phyloP scores from a whole-genome alignment of 1,140 invertebrate species.

The Tetranychus urticae region DNA sequence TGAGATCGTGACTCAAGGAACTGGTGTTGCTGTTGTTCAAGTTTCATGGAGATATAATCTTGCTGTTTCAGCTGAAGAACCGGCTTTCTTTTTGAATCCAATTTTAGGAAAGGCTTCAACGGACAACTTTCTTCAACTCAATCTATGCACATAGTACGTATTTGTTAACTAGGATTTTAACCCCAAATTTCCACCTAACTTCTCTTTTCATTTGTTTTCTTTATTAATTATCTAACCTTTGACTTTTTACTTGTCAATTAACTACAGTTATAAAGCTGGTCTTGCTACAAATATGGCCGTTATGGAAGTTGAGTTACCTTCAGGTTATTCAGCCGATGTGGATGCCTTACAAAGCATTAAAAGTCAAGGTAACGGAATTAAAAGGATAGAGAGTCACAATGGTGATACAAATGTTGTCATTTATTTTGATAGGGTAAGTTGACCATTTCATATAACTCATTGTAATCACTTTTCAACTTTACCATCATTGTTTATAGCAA shows the following conservation, averaged over 20 bases:
- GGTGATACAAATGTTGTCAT: constrained; percentile 48
- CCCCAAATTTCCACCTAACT: background rate
- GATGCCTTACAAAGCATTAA: constrained; percentile 44
- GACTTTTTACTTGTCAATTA: background rate
- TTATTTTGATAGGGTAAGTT: constrained; percentile 44
- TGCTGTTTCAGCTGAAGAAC: constrained; percentile 67
- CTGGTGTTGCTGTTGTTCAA: constrained; percentile 57
- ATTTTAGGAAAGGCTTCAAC: constrained; percentile 63
- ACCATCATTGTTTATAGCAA: background rate
- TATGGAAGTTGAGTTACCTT: constrained; percentile 59
- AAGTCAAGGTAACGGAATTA: constrained; percentile 37
- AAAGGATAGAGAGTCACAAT: constrained; percentile 49
- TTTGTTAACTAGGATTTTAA: background rate
- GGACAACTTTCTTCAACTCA: constrained; percentile 53
- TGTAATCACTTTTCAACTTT: background rate
- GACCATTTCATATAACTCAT: background rate
- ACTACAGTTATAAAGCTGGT: constrained; percentile 6
- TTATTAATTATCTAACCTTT: no score
- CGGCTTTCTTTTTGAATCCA: constrained; percentile 64
- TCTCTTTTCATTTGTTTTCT: background rate
- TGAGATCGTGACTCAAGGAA: constrained; percentile 44
- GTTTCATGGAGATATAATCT: constrained; percentile 57
- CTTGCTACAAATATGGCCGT: constrained; percentile 50
- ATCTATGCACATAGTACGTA: constrained; percentile 37
- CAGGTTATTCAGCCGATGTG: constrained; percentile 49